Percentiles rank a stretch among this genome's conserved stretches.
These are phyloP conservation scores for Chaetodon trifasciatus DNA, from an alignment of 2,797 vertebrate species.

Conservation along the genomic window DNA sequence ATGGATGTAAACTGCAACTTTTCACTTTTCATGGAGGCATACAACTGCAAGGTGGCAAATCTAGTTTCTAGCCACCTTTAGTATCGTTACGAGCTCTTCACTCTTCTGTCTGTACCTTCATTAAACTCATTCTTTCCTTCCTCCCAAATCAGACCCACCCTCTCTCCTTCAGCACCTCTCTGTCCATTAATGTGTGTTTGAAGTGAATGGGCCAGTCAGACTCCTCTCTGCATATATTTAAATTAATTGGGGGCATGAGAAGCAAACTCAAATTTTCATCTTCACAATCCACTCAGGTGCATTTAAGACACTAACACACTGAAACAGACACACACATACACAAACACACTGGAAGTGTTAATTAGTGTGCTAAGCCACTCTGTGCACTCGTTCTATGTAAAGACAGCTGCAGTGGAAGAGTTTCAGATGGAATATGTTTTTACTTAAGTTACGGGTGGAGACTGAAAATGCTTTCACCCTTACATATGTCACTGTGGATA, in stretches of 20 bases:
- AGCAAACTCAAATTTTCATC: conserved; percentile 79
- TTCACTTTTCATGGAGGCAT: too few relatives aligned
- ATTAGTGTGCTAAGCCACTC: conserved; percentile 56
- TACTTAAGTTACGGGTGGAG: conserved; percentile 30
- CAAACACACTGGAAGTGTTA: conserved; percentile 50
- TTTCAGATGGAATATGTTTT: conserved; percentile 30
- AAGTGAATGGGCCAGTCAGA: conserved; percentile 63
- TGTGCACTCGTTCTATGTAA: conserved; percentile 34
- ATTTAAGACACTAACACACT: conserved; percentile 58
- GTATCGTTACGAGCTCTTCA: neutral
- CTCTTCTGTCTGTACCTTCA: conserved; percentile 1
- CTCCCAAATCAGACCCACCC: neutral
- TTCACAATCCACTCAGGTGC: conserved; percentile 77
- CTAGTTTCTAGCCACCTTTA: too few relatives aligned
- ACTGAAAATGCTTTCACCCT: conserved; percentile 21
- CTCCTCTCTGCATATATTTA: conserved; percentile 82
- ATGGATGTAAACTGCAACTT: too few relatives aligned
- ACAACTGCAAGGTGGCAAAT: too few relatives aligned
- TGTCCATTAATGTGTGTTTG: conserved; percentile 56
- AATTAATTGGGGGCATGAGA: conserved; percentile 79
- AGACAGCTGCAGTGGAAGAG: conserved; percentile 38
- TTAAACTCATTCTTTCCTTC: neutral
- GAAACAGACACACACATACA: conserved; percentile 21
- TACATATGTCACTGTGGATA: conserved; percentile 4
- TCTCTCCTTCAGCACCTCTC: conserved; percentile 1